phyloP scores from a whole-genome alignment of 2,797 vertebrate species.

The Botia kubotai region DNA sequence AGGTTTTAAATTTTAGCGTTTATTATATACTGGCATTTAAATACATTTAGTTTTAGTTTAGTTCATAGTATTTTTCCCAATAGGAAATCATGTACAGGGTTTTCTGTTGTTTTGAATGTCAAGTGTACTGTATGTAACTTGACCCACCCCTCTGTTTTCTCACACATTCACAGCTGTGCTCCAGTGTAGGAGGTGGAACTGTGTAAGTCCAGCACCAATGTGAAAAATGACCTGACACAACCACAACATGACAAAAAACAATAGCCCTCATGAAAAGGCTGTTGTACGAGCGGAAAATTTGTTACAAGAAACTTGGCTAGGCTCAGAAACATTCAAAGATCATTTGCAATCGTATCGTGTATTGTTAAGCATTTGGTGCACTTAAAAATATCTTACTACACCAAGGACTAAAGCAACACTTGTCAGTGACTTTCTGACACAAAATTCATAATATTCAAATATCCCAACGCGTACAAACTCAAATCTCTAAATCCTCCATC shows the following conservation, averaged over 20 bases:
- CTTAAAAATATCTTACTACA: neutral
- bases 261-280: conserved; percentile 8
- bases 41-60: too few species aligned
- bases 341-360: conserved; percentile 9
- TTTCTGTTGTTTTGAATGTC: neutral
- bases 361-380: conserved; percentile 12
- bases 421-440: too few species aligned
- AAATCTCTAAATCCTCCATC: too few species aligned
- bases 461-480: too few species aligned
- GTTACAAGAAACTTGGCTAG: conserved; percentile 17
- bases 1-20: too few species aligned
- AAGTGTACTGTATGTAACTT: conserved; percentile 47
- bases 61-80: too few species aligned
- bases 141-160: neutral
- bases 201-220: conserved; percentile 59
- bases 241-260: conserved; percentile 24
- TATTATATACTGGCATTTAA: too few species aligned
- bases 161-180: conserved; percentile 51
- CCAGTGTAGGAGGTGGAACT: conserved; percentile 59
- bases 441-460: too few species aligned
- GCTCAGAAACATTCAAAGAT: conserved; percentile 10
- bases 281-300: neutral
- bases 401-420: neutral
- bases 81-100: too few species aligned
- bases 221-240: conserved; percentile 50